phyloP scores from a whole-genome alignment of 2,113 vertebrate genomes.

The Choloepus hoffmanni region DNA sequence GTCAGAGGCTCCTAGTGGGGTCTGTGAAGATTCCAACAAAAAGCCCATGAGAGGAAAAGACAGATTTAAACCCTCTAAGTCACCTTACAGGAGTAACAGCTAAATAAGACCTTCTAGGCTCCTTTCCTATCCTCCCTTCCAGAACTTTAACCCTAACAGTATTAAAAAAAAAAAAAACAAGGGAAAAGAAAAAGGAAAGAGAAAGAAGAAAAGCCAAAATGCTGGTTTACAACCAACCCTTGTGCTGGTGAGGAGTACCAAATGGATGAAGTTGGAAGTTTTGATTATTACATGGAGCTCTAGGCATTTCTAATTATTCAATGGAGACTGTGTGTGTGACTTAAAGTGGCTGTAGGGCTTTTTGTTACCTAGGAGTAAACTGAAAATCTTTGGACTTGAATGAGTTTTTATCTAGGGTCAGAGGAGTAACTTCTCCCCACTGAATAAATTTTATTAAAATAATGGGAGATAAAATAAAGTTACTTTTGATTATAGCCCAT shows the following conservation, averaged over 20 bases:
- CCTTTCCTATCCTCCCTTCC: neutral
- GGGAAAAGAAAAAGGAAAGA: neutral
- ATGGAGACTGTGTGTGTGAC: neutral
- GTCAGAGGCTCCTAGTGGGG: neutral
- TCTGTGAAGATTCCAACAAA: neutral
- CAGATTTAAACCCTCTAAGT: neutral
- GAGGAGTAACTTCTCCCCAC: constrained; percentile 15
- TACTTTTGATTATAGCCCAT: constrained; percentile 58
- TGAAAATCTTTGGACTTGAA: neutral
- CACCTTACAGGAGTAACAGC: neutral
- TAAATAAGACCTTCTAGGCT: neutral
- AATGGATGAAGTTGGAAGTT: neutral
- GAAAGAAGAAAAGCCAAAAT: neutral
- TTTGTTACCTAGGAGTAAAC: constrained; percentile 36
- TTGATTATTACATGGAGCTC: neutral
- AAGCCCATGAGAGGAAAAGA: neutral
- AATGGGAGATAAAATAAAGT: constrained; percentile 58
- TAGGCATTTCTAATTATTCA: constrained; percentile 14
- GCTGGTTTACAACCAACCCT: neutral
- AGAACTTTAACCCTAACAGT: neutral
- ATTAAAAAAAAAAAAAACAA: neutral
- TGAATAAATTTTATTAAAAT: constrained; percentile 68
- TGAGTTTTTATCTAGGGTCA: constrained; percentile 26
- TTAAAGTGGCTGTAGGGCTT: constrained; percentile 24
- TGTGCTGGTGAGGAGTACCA: neutral